Percentiles rank a stretch among this genome's conserved stretches.
Conservation (phyloP, 1,140 invertebrate species). For the Ruditapes philippinarum region DNA sequence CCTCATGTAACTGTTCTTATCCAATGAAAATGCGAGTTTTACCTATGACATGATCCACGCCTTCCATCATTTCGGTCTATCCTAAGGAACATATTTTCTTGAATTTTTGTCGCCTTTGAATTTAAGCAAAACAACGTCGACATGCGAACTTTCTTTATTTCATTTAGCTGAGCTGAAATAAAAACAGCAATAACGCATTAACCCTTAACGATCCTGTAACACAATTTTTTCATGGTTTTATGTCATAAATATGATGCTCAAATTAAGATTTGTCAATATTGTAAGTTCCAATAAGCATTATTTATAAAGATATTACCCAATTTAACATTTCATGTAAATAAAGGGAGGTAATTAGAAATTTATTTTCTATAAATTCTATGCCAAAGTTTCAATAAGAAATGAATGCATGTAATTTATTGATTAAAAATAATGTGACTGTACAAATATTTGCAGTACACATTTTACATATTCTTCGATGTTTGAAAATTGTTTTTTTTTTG, state of each 20-base stretch:
- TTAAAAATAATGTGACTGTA: too few relatives aligned
- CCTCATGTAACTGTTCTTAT: too few relatives aligned
- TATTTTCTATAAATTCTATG: too few relatives aligned
- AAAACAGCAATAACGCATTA: background rate
- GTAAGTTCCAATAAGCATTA: background rate
- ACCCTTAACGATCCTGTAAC: too few relatives aligned
- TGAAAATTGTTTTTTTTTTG: too few relatives aligned
- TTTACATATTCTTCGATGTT: too few relatives aligned
- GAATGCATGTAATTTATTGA: too few relatives aligned
- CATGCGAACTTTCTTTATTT: constrained; percentile 1
- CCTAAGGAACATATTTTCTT: constrained; percentile 19
- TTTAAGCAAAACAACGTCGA: constrained; percentile 27
- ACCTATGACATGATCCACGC: background rate
- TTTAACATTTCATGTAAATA: background rate
- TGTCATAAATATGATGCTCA: background rate
- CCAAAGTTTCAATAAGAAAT: too few relatives aligned
- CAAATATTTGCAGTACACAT: too few relatives aligned
- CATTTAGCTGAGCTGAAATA: constrained; percentile 34
- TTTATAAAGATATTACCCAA: background rate
- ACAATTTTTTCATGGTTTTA: too few relatives aligned
- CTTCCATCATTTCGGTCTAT: background rate
- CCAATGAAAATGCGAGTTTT: too few relatives aligned
- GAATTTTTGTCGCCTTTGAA: constrained; percentile 1
- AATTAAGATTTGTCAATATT: background rate
- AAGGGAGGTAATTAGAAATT: too few relatives aligned